phyloP scores from a whole-genome alignment of 2,113 vertebrate genomes.

The Ochotona curzoniae region DNA sequence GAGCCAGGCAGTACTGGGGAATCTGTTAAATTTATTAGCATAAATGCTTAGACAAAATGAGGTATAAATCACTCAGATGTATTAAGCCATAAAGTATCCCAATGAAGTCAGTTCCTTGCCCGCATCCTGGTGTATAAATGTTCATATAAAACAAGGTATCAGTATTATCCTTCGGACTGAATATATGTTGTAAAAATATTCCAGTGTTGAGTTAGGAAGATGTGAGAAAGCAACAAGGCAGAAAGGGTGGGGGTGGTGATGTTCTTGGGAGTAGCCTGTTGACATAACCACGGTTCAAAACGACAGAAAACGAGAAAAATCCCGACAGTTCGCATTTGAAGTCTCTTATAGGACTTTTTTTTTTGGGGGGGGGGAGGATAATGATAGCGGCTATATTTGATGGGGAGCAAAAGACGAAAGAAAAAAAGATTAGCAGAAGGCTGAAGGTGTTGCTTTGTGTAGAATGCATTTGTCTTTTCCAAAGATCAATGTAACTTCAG shows the following conservation, averaged over 20 bases:
- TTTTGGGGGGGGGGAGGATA: background rate
- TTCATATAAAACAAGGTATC: slow-evolving; percentile 74
- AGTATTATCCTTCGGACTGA: slow-evolving; percentile 71
- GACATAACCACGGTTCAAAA: background rate
- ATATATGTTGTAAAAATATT: slow-evolving; percentile 66
- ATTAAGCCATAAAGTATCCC: slow-evolving; percentile 81
- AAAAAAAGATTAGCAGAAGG: background rate
- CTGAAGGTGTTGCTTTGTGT: background rate
- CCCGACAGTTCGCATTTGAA: background rate
- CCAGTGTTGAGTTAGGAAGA: slow-evolving; percentile 21
- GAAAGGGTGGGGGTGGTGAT: background rate
- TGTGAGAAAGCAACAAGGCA: background rate
- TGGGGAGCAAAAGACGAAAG: background rate
- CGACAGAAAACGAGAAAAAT: background rate
- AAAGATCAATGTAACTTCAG: slow-evolving; percentile 28
- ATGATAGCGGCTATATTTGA: background rate
- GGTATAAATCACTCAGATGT: slow-evolving; percentile 82
- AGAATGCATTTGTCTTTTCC: background rate
- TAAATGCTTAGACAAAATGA: slow-evolving; percentile 74
- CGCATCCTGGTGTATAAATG: slow-evolving; percentile 74
- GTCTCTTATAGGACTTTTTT: background rate
- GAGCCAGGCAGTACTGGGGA: slow-evolving; percentile 59
- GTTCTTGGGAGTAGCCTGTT: background rate
- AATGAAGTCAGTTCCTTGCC: slow-evolving; percentile 54
- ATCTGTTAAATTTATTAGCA: slow-evolving; percentile 83